These are phyloP conservation scores for Anthrax anthrax DNA, from an alignment of 2,888 invertebrate genomes.

Conservation along the genomic window DNA sequence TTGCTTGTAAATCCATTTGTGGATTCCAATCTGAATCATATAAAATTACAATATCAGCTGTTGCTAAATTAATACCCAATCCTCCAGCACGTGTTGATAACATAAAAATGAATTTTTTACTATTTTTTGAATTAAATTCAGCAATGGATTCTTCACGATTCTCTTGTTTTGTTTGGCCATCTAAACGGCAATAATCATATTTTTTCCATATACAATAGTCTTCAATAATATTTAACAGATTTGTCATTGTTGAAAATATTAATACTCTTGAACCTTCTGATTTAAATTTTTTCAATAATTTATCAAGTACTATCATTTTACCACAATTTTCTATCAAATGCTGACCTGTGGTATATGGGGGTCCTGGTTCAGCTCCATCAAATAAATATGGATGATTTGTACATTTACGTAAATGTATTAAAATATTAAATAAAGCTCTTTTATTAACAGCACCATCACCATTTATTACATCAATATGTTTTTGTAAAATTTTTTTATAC, in stretches of 20 bases:
- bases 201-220: conserved; percentile 79
- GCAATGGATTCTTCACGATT: conserved; percentile 83
- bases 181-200: conserved; percentile 66
- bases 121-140: conserved; percentile 73
- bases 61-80: conserved; percentile 85
- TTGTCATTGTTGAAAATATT: conserved; percentile 85
- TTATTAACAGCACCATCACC: conserved; percentile 91
- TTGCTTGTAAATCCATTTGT: conserved; percentile 84
- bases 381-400: conserved; percentile 94
- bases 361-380: conserved; percentile 93
- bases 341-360: conserved; percentile 77
- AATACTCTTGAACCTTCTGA: conserved; percentile 79
- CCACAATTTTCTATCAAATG: conserved; percentile 88
- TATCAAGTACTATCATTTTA: conserved; percentile 85
- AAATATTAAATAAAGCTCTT: conserved; percentile 87
- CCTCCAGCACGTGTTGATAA: conserved; percentile 91
- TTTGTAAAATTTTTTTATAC: conserved; percentile 94
- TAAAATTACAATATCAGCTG: conserved; percentile 86
- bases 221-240: conserved; percentile 82
- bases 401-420: conserved; percentile 93
- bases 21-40: conserved; percentile 98
- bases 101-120: conserved; percentile 90
- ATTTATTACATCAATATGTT: conserved; percentile 90
- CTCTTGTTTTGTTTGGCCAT: conserved; percentile 89
- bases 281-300: conserved; percentile 68